Evolutionary conservation across 2,888 invertebrate species (phyloP), one percentile per base, ranked within the genome.

Genomic region (Thalpophila matura): DNA sequence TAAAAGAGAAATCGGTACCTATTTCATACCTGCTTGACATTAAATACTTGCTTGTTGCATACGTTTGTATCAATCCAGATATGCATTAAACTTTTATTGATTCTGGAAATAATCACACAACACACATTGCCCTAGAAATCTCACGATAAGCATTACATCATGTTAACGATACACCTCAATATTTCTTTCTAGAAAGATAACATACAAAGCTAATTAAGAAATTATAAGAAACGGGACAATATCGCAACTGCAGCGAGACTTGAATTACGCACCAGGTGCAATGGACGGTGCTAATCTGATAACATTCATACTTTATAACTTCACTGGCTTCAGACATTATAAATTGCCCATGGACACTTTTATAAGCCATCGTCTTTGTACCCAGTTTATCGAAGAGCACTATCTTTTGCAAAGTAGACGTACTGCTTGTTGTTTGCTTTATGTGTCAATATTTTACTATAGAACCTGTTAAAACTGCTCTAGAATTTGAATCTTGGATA

Each of bases 221-320:
- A 45, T 57, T 63, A 43, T 37, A 58, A 12, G 22, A 40, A 65
- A 49, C 45, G 59, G 68, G 62, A 54, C 40, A 57, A 26, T 62
- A 67, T 43, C 40, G 73, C 47, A 61, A 56, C 26, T 42, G 38
- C 47, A 72, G 37, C n/a, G 22, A 66, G 37, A 51, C 56, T 42
- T 53, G 56, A 53, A 50, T 57, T 63, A 73, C 62, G 56, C 74
- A 68, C 37, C 58, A 79, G 75, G 83, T 82, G 82, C 79, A 83
- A 81, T 53, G 76, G 56, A 74, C 80, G 61, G 26, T 50, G 58
- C 49, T 77, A 74, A 83, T 84, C 84, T 76, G 84, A 84, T 83
- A 84, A 78, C 55, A 62, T 68, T 77, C 33, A 70, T 60, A 59
- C 65, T 59, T 66, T 74, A 80, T 80, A 74, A 66, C 74, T 74